Base-by-base conservation (phyloP, 2,888 invertebrate genomes). In the Lycaena phlaeas region DNA sequence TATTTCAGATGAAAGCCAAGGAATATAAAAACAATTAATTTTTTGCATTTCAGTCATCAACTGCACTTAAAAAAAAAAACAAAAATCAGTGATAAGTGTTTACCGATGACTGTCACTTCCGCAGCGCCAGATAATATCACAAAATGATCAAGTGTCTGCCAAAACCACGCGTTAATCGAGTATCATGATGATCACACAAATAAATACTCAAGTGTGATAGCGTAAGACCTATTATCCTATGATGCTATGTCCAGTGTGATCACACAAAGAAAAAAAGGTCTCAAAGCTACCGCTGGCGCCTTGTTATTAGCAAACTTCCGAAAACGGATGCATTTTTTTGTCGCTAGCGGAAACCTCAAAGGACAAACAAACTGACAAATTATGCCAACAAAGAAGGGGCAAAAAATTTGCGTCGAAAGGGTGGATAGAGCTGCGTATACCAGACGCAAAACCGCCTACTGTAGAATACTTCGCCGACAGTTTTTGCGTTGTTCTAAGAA, bases 321-420 rank as follows among this genome's bases (percentile, higher is more conserved):
- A 82, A 81, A 72, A 66, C 65, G 56, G 60, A 56, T 64, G 57
- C 48, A 49, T 58, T 75, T 78, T 79, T 77, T 68, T n/a, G n/a
- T 59, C 54, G 45, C 46, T 69, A 74, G 65, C 73, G 73, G 69
- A 52, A 43, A 53, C 51, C 57, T 68, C 68, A 69, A 77, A 68
- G 68, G 67, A 73, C 75, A 73, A n/a, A 73, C 72, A 75, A 75
- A 71, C 64, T 74, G 76, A 76, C 81, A 78, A 78, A 81, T 81
- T 77, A 64, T 64, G 53, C 64, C 68, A 74, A 75, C 73, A 73
- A 73, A 70, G 68, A 76, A 72, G 65, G 56, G 53, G 51, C 54
- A 59, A 57, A 39, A 45, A 34, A 34, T 53, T 42, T 56, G 63
- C 64, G 68, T 68, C 9, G 34, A 59, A 50, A 48, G 50, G 31